Base-by-base conservation (phyloP, 2,888 invertebrate genomes). In the Epirrita christyi region DNA sequence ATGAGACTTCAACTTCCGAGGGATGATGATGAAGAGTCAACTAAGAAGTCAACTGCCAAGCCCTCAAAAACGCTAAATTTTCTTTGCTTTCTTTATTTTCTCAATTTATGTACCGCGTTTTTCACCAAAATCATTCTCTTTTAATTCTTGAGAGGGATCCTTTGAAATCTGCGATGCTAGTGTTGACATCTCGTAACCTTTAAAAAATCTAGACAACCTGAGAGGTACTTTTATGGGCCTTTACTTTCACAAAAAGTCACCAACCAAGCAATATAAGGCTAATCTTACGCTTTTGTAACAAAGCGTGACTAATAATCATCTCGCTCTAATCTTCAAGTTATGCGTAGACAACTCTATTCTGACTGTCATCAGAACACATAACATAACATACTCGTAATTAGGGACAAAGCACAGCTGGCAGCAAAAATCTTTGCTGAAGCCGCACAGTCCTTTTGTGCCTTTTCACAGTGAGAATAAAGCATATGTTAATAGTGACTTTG, bases 331-430 rank as follows among this genome's bases (percentile, higher is more conserved):
- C 67, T 70, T 68, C 64, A 61, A 68, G 65, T 64, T 67, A 71
- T 76, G 68, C 68, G 64, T 71, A 68, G 75, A 77, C 72, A 72
- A 61, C 63, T 61, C 48, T 67, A 64, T 59, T 55, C 68, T 65
- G 50, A 42, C 66, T 76, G 76, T 77, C 75, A 72, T 73, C 75
- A 78, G 78, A 75, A 78, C 76, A 73, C 68, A 81, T 84, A 82
- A 73, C 68, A 81, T 84, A 82, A 21, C 21, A 21, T 21, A 21
- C 21, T 21, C 21, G 21, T 21, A 21, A 87, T 87, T 86, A 86
- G 80, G 81, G 75, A 62, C 80, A 72, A 73, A 70, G 72, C 75
- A 73, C 66, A 71, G 74, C 66, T 55, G 59, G 58, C 50, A 55
- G 11, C 48, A 43, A 54, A 47, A 47, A 32, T 27, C 40, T 41